Evolutionary conservation across 2,888 invertebrate species (phyloP).

Genomic region (Psylliodes chrysocephalus): DNA sequence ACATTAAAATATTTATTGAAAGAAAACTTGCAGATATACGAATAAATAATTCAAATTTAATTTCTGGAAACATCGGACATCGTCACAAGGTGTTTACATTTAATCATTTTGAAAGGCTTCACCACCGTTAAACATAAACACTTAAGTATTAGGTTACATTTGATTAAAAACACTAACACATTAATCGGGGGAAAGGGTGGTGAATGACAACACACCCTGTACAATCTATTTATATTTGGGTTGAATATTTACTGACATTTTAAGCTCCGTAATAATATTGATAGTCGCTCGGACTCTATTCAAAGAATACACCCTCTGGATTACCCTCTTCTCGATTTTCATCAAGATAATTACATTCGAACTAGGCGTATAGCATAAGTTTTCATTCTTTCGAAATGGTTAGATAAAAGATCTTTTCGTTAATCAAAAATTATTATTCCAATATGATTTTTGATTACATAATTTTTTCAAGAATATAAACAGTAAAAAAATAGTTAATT

Average conservation of each 20-base stretch:
- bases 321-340: conserved; percentile 31
- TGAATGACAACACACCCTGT: conserved; percentile 53
- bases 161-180: conserved; percentile 63
- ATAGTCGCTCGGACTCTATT: conserved; percentile 30
- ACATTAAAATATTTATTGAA: conserved; percentile 43
- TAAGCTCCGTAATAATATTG: conserved; percentile 47
- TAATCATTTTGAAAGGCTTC: conserved; percentile 63
- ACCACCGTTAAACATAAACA: conserved; percentile 60
- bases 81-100: conserved; percentile 62
- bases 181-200: conserved; percentile 60
- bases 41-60: conserved; percentile 63
- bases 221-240: conserved; percentile 52
- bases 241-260: conserved; percentile 52
- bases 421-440: no score
- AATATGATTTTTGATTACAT: no score
- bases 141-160: conserved; percentile 63
- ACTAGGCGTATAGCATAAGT: neutral
- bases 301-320: conserved; percentile 26
- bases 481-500: no score
- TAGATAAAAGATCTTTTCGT: neutral
- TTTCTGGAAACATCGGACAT: conserved; percentile 59
- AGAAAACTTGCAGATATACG: conserved; percentile 55
- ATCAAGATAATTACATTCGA: conserved; percentile 21
- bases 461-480: no score
- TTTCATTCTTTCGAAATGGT: neutral